Evolutionary conservation across 2,113 vertebrate genomes (phyloP).

Genomic region (Mirounga angustirostris): DNA sequence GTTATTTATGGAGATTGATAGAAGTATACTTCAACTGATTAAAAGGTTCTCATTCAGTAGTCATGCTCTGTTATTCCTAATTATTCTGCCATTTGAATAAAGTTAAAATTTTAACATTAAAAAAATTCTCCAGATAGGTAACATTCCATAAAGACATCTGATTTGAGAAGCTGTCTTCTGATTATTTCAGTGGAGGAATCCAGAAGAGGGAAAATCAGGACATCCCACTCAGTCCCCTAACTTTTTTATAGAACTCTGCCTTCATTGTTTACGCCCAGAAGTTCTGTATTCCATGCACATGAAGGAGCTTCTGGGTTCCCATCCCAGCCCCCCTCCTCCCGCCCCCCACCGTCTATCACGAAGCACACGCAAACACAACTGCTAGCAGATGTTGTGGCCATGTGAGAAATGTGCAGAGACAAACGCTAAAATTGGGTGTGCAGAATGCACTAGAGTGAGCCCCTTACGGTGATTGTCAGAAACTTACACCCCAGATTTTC

Average conservation of each 20-base stretch:
- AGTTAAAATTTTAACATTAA: neutral
- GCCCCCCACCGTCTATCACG: rapidly evolving
- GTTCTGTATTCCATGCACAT: neutral
- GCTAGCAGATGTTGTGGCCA: neutral
- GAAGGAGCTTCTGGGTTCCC: neutral
- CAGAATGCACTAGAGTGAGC: neutral
- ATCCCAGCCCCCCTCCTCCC: too few relatives aligned
- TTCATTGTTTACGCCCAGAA: neutral
- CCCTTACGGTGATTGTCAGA: neutral
- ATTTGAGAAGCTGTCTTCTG: neutral
- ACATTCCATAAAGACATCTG: neutral
- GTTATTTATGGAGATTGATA: neutral
- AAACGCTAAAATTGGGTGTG: neutral
- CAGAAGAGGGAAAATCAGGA: neutral
- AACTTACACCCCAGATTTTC: slow-evolving; percentile 57
- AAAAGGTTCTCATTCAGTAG: neutral
- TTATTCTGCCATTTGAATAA: slow-evolving; percentile 20
- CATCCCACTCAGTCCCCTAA: rapidly evolving
- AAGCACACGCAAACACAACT: neutral
- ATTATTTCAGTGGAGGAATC: neutral
- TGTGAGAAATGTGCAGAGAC: neutral
- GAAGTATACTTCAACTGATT: neutral
- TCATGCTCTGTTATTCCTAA: neutral
- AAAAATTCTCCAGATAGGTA: neutral
- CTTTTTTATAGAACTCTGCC: neutral